Evolutionary conservation across 2,113 vertebrate genomes (phyloP).

Genomic region (Spea bombifrons): DNA sequence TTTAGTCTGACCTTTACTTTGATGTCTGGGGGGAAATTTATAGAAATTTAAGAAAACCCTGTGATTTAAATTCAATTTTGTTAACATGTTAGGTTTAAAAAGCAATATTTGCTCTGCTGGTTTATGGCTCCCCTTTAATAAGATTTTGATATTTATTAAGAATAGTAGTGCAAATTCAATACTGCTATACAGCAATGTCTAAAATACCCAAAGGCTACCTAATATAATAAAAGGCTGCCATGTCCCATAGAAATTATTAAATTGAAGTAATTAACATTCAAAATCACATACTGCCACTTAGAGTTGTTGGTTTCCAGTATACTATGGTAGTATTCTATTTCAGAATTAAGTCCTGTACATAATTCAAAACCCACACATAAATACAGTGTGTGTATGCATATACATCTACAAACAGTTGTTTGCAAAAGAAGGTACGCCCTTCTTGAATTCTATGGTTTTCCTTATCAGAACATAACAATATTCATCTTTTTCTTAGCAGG

Average conservation of each 20-base stretch:
- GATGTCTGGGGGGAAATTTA: constrained; percentile 16
- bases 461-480: too few relatives aligned
- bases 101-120: constrained; percentile 31
- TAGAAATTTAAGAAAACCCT: constrained; percentile 13
- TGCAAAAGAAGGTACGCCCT: too few relatives aligned
- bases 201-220: not conserved
- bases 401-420: too few relatives aligned
- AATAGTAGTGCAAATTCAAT: not conserved
- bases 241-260: not conserved
- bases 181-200: not conserved
- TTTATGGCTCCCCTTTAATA: constrained; percentile 23
- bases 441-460: too few relatives aligned
- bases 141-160: constrained; percentile 20
- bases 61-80: constrained; percentile 22
- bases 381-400: too few relatives aligned
- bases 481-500: too few relatives aligned
- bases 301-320: too few relatives aligned
- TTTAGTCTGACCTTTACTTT: constrained; percentile 31
- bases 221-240: constrained; percentile 2
- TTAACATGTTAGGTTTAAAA: constrained; percentile 18
- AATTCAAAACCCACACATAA: too few relatives aligned
- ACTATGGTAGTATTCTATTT: too few relatives aligned
- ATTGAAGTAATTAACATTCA: not conserved
- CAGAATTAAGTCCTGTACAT: too few relatives aligned
- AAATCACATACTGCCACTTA: not conserved